phyloP scores from a whole-genome alignment of 2,797 vertebrate genomes.

The Molossus molossus region DNA sequence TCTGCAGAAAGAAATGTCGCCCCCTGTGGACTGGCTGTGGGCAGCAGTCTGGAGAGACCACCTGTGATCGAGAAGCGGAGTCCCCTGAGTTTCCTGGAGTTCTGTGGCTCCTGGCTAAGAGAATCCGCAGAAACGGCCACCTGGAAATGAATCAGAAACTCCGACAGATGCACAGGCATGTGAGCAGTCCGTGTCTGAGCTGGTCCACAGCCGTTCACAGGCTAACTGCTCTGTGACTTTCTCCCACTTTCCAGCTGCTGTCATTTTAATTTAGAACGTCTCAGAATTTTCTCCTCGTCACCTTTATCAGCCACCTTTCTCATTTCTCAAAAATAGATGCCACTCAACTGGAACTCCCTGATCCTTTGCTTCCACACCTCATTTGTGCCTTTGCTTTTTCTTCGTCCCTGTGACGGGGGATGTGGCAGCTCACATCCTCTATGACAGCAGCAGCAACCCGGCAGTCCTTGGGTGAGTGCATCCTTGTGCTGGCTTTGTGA shows the following conservation, averaged over 20 bases:
- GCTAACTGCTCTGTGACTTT: no score
- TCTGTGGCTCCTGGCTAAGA: not conserved
- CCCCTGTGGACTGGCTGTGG: not conserved
- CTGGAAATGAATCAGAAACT: not conserved
- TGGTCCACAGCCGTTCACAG: not conserved
- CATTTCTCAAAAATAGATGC: not conserved
- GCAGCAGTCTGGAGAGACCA: not conserved
- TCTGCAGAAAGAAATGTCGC: not conserved
- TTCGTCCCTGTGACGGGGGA: not conserved
- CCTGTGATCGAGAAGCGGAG: not conserved
- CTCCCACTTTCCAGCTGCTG: not conserved
- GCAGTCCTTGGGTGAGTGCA: not conserved
- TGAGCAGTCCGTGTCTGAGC: not conserved
- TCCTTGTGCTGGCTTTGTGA: not conserved
- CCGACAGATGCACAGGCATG: not conserved
- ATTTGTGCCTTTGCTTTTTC: not conserved
- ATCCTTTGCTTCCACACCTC: not conserved
- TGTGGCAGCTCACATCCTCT: not conserved
- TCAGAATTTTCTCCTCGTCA: not conserved
- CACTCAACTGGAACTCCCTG: not conserved
- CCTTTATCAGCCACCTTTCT: not conserved
- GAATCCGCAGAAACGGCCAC: not conserved
- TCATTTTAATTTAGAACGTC: not conserved
- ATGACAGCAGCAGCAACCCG: not conserved
- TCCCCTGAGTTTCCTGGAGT: not conserved